Evolutionary conservation across 1,140 invertebrate species (phyloP), one percentile per base, ranked within the genome.

Genomic region (Piezodorus guildinii): DNA sequence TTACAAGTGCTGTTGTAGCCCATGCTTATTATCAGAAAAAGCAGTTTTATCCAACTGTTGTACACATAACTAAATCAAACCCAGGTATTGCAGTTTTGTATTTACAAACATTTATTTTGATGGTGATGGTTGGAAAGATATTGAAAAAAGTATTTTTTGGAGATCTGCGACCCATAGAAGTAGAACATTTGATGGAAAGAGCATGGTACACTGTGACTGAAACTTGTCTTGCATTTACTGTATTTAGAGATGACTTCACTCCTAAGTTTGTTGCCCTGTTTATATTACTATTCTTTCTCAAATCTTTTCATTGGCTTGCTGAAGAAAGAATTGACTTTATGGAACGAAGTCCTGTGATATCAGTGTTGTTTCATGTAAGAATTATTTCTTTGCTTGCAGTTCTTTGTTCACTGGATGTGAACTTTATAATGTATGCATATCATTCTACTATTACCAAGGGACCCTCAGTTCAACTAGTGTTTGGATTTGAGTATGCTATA

Each of bases 201-300:
- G 79, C 80, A 1, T 85, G 83, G 81, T 85, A 83, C 73, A 81
- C 81, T 19, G 75, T 85, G 5, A 81, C 83, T 39, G 83, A 85
- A 70, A 85, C 83, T 0, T 84, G 83, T 71, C 70, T 85, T 49
- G 81, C 81, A 39, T 85, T 85, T 67, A 83, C 83, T 49, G 80
- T 85, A 17, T 85, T 85, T 72, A 65, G 27, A 27, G 56, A 62
- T 19, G 64, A 65, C 6, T 51, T 51, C 43, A 27, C 16, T 8
- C 59, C 34, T 15, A 25, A 30, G 12, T 62, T 62, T 34, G 27
- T 56, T 2, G 21, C 45, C n/a, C n/a, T 65, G 1, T 62, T 65
- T 19, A 17, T 46, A 3, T 5, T 61, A 15, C 43, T 65, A 14
- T 14, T 65, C 10, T 65, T 60, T 39, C n/a, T 56, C 3, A 65